Base-by-base conservation (phyloP, 1,140 invertebrate genomes). In the Lethrus apterus region DNA sequence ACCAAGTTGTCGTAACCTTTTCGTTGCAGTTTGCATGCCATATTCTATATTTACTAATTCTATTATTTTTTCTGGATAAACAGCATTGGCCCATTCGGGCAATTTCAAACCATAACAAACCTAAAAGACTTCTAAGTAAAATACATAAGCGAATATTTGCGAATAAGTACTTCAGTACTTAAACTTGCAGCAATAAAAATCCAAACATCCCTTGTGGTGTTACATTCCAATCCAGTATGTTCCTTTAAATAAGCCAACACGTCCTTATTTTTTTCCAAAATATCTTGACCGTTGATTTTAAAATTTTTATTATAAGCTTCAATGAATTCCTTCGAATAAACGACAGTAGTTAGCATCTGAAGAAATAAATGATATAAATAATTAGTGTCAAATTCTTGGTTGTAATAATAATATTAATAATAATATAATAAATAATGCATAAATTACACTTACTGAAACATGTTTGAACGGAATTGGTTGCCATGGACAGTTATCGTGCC, bases 61-160 rank as follows among this genome's bases (percentile, higher is more conserved):
- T 41, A 67, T 59, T 40, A 83, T 46, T 52, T 69, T 71, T 23
- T 80, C 67, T 15, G 50, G 50, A 32, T 44, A 52, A 44, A 52
- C 10, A 8, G 43, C n/a, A 10, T 43, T 18, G 17, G 48, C 50
- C 55, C 55, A 57, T n/a, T 18, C 11, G 19, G 53, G 55, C 8
- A 49, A 19, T 13, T 23, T 9, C 2, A 49, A 20, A 4, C 42
- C 42, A 10, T 44, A 42, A n/a, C 44, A 31, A 0, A 29, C 21
- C 31, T 58, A 34, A 18, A 52, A 55, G 34, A 20, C 15, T 14
- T 13, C 4, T 10, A 33, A 33, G 15, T 34, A 17, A 17, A 29
- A 15, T 23, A 9, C 18, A n/a, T 26, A 42, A 3, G 40, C 40
- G 0, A 15, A 2, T 15, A 23, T 15, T 5, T 21, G 40, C 17